Evolutionary conservation across 2,113 vertebrate species (phyloP).

Genomic region (Seriola quinqueradiata): DNA sequence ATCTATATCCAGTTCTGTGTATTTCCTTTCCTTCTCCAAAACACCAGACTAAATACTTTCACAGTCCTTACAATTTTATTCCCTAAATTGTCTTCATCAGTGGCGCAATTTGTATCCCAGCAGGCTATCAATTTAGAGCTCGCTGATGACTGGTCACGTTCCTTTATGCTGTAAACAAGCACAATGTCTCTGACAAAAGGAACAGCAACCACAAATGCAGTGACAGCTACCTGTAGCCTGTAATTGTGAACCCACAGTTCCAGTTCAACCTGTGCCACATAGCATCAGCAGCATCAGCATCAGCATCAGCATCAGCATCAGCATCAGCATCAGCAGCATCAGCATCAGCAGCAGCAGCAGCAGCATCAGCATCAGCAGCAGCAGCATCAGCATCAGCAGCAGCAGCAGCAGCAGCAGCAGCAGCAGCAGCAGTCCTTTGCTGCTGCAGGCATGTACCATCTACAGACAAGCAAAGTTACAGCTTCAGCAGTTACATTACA

Average conservation of each 20-base stretch:
- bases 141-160: not conserved
- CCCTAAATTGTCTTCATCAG: not conserved
- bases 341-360: not conserved
- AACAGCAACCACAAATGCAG: not conserved
- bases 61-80: not conserved
- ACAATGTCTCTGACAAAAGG: not conserved
- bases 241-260: not conserved
- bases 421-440: not conserved
- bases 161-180: not conserved
- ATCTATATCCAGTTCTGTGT: not conserved
- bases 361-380: not conserved
- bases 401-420: not conserved
- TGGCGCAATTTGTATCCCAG: constrained; percentile 7
- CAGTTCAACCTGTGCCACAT: not conserved
- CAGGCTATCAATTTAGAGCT: constrained; percentile 17
- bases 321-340: not conserved
- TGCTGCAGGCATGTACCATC: not conserved
- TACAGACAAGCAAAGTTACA: not conserved
- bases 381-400: not conserved
- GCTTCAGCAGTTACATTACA: not conserved
- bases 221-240: not conserved
- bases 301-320: not conserved
- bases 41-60: not conserved
- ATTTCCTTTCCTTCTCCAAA: not conserved
- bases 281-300: too few species aligned